Conservation (phyloP, 2,797 vertebrate genomes). For the Epinephelus awoara region DNA sequence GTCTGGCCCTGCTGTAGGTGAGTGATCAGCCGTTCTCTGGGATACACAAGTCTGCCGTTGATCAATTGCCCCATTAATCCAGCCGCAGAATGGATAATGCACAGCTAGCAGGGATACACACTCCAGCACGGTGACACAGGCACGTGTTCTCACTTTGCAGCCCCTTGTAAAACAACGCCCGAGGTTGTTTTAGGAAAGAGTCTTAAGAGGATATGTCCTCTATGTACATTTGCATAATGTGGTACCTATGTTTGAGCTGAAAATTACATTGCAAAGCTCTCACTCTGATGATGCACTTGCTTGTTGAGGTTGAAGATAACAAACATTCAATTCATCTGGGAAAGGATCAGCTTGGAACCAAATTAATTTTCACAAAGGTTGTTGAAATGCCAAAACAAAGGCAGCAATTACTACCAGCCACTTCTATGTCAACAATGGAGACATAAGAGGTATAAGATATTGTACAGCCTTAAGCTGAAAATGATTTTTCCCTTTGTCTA, state of each 20-base stretch:
- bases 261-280: slow-evolving; percentile 26
- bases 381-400: slow-evolving; percentile 44
- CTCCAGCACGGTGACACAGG: slow-evolving; percentile 45
- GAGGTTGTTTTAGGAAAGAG: slow-evolving; percentile 61
- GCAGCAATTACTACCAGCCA: slow-evolving; percentile 31
- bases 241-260: slow-evolving; percentile 42
- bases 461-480: not conserved
- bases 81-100: slow-evolving; percentile 75
- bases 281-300: slow-evolving; percentile 15
- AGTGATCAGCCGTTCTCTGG: slow-evolving; percentile 76
- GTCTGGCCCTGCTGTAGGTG: slow-evolving; percentile 73
- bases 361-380: slow-evolving; percentile 47
- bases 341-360: slow-evolving; percentile 31
- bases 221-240: slow-evolving; percentile 59
- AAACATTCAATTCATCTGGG: slow-evolving; percentile 27
- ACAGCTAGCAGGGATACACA: slow-evolving; percentile 60
- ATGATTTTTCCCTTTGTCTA: not conserved
- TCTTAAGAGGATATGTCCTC: slow-evolving; percentile 45
- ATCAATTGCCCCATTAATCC: slow-evolving; percentile 85
- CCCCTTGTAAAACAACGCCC: slow-evolving; percentile 70
- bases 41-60: slow-evolving; percentile 76
- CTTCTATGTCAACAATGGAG: slow-evolving; percentile 15
- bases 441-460: not conserved
- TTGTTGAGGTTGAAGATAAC: slow-evolving; percentile 40
- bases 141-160: slow-evolving; percentile 56